Evolutionary conservation across 1,140 invertebrate genomes (phyloP).

Genomic region (Drosophila takahashii): DNA sequence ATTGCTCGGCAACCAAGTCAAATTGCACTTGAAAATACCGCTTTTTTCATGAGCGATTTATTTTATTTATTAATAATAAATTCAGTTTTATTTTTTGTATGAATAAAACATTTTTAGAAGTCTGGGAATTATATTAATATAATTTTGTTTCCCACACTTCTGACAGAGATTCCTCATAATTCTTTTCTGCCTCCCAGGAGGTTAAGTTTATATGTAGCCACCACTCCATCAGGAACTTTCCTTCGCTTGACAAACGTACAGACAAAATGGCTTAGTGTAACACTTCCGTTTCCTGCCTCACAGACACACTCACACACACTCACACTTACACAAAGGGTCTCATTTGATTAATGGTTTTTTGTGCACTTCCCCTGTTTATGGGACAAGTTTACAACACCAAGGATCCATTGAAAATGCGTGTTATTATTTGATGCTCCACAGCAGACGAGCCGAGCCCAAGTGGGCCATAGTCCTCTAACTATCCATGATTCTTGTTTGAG

Average conservation of each 20-base stretch:
- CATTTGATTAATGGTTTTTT: conserved; percentile 79
- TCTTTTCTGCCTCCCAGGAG: conserved; percentile 6
- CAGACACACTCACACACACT: conserved; percentile 11
- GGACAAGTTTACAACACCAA: conserved; percentile 68
- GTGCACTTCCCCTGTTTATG: conserved; percentile 57
- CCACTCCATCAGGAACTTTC: conserved; percentile 19
- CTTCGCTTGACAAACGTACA: conserved; percentile 59
- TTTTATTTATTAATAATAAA: not conserved
- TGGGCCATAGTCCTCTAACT: conserved; percentile 28
- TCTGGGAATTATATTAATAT: too few species aligned
- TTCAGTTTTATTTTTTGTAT: too few species aligned
- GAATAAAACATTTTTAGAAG: too few species aligned
- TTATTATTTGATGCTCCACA: conserved; percentile 47
- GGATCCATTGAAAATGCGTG: conserved; percentile 66
- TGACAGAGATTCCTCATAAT: not conserved
- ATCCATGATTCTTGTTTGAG: conserved; percentile 42
- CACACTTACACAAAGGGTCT: not conserved
- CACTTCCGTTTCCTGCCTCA: conserved; percentile 69
- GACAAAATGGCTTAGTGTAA: conserved; percentile 76
- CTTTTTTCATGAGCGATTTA: not conserved
- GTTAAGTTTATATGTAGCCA: not conserved
- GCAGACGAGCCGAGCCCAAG: conserved; percentile 10
- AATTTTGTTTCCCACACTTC: not conserved
- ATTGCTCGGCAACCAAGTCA: conserved; percentile 12
- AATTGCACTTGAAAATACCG: conserved; percentile 13